Base-by-base conservation (phyloP, 2,888 invertebrate species). In the Drosophila monieri region DNA sequence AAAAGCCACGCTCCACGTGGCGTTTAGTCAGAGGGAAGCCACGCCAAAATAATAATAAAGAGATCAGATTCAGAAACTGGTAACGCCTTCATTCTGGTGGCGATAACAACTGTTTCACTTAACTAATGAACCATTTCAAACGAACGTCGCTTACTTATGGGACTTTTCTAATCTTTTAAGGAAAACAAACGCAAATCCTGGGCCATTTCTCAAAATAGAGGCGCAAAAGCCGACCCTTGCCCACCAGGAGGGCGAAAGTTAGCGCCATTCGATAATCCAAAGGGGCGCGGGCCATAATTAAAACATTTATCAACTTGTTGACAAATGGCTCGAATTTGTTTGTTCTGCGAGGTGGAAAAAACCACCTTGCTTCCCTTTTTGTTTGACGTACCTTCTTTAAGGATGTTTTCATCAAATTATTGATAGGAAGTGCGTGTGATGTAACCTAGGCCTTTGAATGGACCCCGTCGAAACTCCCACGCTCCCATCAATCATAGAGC, bases 51-150 rank as follows among this genome's bases (percentile, higher is more conserved):
- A 27, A 21, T 10, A 55, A 15, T 23, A 44, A 35, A 35, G 15
- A 23, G 30, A 30, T 30, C 25, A 27, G 15, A 47, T 43, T 30
- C 23, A n/a, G 21, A 25, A 18, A 21, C 10, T 12, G 39, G 41
- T 18, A 15, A n/a, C 14, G 41, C 41, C 41, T 32, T 55, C 23
- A 25, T 44, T 23, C 43, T 18, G 14, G 14, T 30, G 18, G n/a
- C 39, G 43, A 60, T 55, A 60, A 46, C 35, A 51, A 60, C 30
- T 56, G 27, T 72, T 69, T 85, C 72, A 51, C 37, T 58, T 79
- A 79, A 73, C 83, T 75, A 77, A 66, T 70, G 66, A 56, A 54
- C 44, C 75, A 73, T 60, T 66, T 79, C 59, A 65, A 83, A 75
- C 25, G 35, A 27, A 41, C 21, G n/a, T n/a, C 35, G 6, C 35